Evolutionary conservation across 2,797 vertebrate genomes (phyloP), one percentile per base, ranked within the genome.

Genomic region (Bucorvus abyssinicus): DNA sequence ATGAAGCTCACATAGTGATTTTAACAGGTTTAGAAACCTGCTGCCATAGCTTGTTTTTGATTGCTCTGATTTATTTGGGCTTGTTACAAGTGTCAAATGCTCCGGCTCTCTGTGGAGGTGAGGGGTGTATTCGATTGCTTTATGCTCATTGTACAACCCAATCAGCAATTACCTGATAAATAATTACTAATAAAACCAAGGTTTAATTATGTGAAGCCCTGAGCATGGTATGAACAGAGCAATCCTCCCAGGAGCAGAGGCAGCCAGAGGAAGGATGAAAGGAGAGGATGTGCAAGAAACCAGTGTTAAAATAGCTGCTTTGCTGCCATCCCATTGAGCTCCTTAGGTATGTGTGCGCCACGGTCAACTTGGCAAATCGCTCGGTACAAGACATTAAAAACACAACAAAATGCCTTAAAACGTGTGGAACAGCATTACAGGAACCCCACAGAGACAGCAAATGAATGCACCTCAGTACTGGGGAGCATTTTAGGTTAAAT

Each of bases 11-110:
- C 34, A 38, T 18, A 79, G 84, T 87, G 93, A 92, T 90, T 92
- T 88, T 95, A 95, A 90, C 81, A 69, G 53, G 53, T 74, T 96
- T 89, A 85, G 88, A 95, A 96, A 89, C 61, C 56, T 79, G 80
- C 89, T 93, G 86, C 93, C 93, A 77, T 85, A 50, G 71, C 75
- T 90, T 79, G 86, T 20, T 90, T 94, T 92, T 82, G 40, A 80
- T 91, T 87, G 79, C 80, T 77, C 88, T 84, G 74, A 81, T 90
- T 96, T 90, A 90, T 91, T 93, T 74, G 68, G 70, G 81, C 84
- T 94, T 5, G 1, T 89, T 70, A 76, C 9, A 34, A 81, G 64
- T 73, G 78, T 90, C 85, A 87, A 92, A 55, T 86, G 74, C 80
- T 88, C 0, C 0, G 71, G 50, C 83, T 67, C 53, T 86, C 70